Conservation (phyloP, 1,140 invertebrate species). For the Leptinotarsa defecta region DNA sequence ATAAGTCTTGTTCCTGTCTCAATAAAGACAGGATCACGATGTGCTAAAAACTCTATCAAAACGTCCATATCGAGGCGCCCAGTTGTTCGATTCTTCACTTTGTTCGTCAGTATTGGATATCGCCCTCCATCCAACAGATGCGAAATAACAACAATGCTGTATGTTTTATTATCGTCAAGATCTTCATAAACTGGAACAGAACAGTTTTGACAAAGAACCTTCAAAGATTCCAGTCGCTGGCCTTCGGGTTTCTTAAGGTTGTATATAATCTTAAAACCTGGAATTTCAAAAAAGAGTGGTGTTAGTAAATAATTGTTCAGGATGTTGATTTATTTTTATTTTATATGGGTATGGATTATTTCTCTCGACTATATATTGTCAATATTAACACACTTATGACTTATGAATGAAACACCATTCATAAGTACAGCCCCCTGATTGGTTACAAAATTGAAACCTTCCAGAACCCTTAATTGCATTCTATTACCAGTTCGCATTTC, state of each 20-base stretch:
- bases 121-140: conserved; percentile 73
- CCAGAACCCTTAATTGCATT: no score
- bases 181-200: conserved; percentile 65
- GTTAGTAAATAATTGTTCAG: no score
- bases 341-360: no score
- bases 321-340: no score
- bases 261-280: conserved; percentile 56
- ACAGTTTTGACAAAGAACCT: conserved; percentile 68
- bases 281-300: no score
- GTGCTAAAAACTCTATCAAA: conserved; percentile 51
- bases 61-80: conserved; percentile 41
- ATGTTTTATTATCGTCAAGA: conserved; percentile 59
- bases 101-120: conserved; percentile 52
- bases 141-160: conserved; percentile 64
- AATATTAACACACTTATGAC: no score
- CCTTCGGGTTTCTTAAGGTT: conserved; percentile 63
- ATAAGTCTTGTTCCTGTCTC: conserved; percentile 54
- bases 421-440: no score
- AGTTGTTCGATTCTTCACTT: conserved; percentile 36
- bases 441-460: no score
- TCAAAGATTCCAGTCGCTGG: conserved; percentile 61
- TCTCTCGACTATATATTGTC: no score
- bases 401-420: no score
- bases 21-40: conserved; percentile 48
- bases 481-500: no score